phyloP scores from a whole-genome alignment of 2,888 invertebrate genomes.

The Abrostola tripartita region DNA sequence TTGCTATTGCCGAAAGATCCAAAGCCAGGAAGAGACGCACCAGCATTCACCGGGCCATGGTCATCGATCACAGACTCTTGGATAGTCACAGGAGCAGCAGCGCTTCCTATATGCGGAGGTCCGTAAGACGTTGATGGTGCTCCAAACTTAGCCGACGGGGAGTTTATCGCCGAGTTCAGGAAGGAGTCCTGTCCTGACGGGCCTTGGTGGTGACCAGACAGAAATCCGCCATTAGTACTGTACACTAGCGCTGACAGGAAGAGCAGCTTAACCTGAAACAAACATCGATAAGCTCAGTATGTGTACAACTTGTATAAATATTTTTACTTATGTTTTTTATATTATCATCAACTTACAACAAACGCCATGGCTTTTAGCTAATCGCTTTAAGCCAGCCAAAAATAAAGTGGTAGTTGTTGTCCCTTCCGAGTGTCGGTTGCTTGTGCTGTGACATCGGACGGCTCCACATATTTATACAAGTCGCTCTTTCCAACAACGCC shows the following conservation, averaged over 20 bases:
- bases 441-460: conserved; percentile 77
- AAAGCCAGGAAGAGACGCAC: conserved; percentile 46
- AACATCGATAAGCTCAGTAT: conserved; percentile 42
- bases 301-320: neutral
- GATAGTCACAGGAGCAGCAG: conserved; percentile 13
- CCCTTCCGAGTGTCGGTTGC: conserved; percentile 78
- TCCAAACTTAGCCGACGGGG: conserved; percentile 80
- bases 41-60: conserved; percentile 46
- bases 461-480: conserved; percentile 84
- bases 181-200: conserved; percentile 69
- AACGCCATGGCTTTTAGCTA: conserved; percentile 88
- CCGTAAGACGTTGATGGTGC: conserved; percentile 76
- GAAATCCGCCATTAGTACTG: conserved; percentile 72
- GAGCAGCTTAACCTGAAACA: conserved; percentile 80
- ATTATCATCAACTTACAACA: conserved; percentile 78
- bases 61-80: conserved; percentile 56
- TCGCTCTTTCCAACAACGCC: conserved; percentile 73
- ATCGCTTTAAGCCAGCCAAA: conserved; percentile 83
- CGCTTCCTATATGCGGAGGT: conserved; percentile 42
- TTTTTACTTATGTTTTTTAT: conserved; percentile 4
- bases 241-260: conserved; percentile 77
- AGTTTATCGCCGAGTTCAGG: conserved; percentile 70
- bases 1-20: conserved; percentile 32
- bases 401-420: conserved; percentile 75
- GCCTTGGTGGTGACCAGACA: conserved; percentile 67